Base-by-base conservation (phyloP, 2,113 vertebrate species). In the Struthio camelus region DNA sequence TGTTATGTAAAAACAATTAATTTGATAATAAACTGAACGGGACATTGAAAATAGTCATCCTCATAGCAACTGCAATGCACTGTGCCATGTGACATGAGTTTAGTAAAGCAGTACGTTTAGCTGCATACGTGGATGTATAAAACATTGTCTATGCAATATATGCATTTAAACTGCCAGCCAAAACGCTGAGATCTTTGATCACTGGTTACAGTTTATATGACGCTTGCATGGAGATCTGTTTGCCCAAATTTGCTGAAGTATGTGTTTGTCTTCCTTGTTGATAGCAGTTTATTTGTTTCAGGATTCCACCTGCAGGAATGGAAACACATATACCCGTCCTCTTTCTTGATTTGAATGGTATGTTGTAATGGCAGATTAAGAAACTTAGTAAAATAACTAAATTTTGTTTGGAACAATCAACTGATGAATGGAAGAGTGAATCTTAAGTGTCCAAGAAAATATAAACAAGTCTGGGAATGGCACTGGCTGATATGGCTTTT, bases 311-410 rank as follows among this genome's bases (percentile, higher is more conserved):
- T 97, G 95, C 98, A 91, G 99, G 99, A 95, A 99, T 99, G 99
- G 99, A 99, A 96, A 98, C 98, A 42, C 99, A 99, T 67, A 98
- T 99, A 94, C 99, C 99, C 4, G 99, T 99, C 17, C 99, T 99
- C 69, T 99, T 99, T 95, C 97, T 99, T 91, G 99, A 99, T 97
- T 98, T 99, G 96, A 99, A 99, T 30, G 99, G 99, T 99, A 98
- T 98, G 98, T 97, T 89, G 51, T 56, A 72, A 64, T 32, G 42
- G 50, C 53, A 87, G 32, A 42, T 67, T n/a, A 70, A 76, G 34
- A 87, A 69, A 36, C 34, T 51, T 64, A 10, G 25, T 36, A 36
- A 22, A 32, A 34, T 3, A 42, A 59, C 28, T 79, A 28, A 51
- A 61, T 22, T 85, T 81, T n/a, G 36, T 82, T 83, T 78, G 40